These are phyloP conservation scores for Diaphora mendica DNA, from an alignment of 2,888 invertebrate species.

Conservation along the genomic window DNA sequence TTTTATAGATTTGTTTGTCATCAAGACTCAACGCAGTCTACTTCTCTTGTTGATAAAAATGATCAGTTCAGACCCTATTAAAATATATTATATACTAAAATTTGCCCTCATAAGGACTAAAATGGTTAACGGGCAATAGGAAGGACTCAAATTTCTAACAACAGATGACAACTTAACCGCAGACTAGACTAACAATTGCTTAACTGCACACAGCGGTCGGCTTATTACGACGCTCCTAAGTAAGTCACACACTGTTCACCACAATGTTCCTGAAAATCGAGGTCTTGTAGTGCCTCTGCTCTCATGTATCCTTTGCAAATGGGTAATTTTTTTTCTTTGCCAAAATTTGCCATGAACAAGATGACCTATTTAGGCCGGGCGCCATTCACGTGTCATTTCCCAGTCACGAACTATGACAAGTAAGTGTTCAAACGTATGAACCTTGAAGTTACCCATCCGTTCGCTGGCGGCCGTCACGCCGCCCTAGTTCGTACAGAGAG, in stretches of 20 bases:
- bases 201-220: conserved; percentile 32
- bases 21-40: too few relatives aligned
- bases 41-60: neutral
- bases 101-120: conserved; percentile 3
- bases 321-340: too few relatives aligned
- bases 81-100: too few relatives aligned
- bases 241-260: conserved; percentile 7
- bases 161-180: conserved; percentile 39
- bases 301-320: too few relatives aligned
- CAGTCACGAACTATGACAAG: conserved; percentile 21
- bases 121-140: conserved; percentile 25
- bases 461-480: conserved; percentile 73
- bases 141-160: conserved; percentile 46
- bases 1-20: neutral
- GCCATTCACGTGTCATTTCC: conserved; percentile 10
- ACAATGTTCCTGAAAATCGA: conserved; percentile 14
- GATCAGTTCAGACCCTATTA: too few relatives aligned
- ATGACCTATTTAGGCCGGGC: conserved; percentile 18
- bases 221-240: conserved; percentile 16
- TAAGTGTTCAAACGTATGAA: conserved; percentile 54
- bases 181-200: conserved; percentile 37
- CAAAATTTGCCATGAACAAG: neutral
- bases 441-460: conserved; percentile 77
- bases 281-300: neutral
- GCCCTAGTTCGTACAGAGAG: conserved; percentile 74